Evolutionary conservation across 2,797 vertebrate species (phyloP), one percentile per base, ranked within the genome.

Genomic region (Phoebastria nigripes): DNA sequence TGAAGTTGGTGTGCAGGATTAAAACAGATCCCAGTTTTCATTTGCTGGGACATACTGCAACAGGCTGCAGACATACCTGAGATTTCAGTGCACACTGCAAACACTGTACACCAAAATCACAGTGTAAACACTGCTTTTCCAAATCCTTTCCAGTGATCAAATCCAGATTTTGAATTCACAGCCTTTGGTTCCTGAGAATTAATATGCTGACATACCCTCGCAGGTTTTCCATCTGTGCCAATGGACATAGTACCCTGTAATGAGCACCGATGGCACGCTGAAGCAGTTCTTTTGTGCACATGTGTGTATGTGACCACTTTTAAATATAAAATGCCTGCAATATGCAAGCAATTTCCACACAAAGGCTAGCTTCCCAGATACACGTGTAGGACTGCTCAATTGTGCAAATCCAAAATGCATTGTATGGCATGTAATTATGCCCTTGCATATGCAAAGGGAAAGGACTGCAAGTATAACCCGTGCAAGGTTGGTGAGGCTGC

Each of bases 171-270:
- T 73, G 37, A 83, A 94, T 82, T 51, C 62, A 35, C 77, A 93
- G 83, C 37, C 63, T 87, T 83, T 55, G 41, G 44, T 71, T 91
- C 88, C 84, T 0, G 0, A 70, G 82, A 80, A 90, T 94, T 71
- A 89, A 62, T 61, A 83, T 56, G 79, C 92, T 95, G 90, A 83
- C 5, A 2, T 81, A n/a, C 46, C 55, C 25, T 1, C 0, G 0
- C 89, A 87, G 91, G 70, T 89, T 92, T 76, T 93, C 82, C 82
- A 49, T 94, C 94, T 91, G 69, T 80, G 87, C 92, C 92, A 72
- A 4, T 62, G 92, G 84, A 89, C 90, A 93, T 90, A 96, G 93
- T 92, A 85, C 71, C 54, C 87, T 52, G 24, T 89, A 95, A 96
- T 77, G 94, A 97, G 87, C 69, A 31, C 35, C 94, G 82, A 76